Base-by-base conservation (phyloP, 35 echinoderm and acorn worm genomes). In the Lytechinus pictus region DNA sequence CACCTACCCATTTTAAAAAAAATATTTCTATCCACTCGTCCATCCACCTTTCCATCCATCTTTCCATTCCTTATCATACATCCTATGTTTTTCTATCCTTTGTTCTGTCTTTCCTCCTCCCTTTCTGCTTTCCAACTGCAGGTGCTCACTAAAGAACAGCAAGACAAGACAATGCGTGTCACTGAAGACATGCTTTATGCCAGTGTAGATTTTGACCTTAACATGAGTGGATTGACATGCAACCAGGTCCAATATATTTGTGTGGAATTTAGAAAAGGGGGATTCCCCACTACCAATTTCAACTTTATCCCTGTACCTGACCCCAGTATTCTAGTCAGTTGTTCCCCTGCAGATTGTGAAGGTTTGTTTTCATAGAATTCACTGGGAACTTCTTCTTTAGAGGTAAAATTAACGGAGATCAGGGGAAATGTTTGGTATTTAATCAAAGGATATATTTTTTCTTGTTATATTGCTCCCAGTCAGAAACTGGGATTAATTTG, bases 241-340 rank as follows among this genome's bases (percentile, higher is more conserved):
- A 88, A 52, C 13, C 61, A 97, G n/a, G 96, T 96, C 56, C 94
- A 89, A 13, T 98, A 98, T 89, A 54, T 99, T 10, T 99, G 98
- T 92, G 97, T 95, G 12, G 94, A 95, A 57, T 92, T 99, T 27
- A 27, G 94, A 28, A 99, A 99, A 61, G 95, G 95, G 16, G 89
- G 87, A 61, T 52, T 92, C 16, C 93, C 98, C 12, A 96, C 95
- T 28, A 94, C 95, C 27, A 97, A 94, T 27, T 99, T 94, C 57
- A 92, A 66, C 27, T 53, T 99, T 60, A 94, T 94, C 51, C 61
- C 79, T 27, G 60, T 89, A 54, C 88, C 97, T 29, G 61, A 98
- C 94, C 86, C 95, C 56, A 89, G 86, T 96, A 94, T 94, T 90
- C 61, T 98, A 51, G 86, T 94, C 86, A 58, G 94, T 91, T 94